Base-by-base conservation (phyloP, 2,888 invertebrate species). In the Odontocerum albicorne region DNA sequence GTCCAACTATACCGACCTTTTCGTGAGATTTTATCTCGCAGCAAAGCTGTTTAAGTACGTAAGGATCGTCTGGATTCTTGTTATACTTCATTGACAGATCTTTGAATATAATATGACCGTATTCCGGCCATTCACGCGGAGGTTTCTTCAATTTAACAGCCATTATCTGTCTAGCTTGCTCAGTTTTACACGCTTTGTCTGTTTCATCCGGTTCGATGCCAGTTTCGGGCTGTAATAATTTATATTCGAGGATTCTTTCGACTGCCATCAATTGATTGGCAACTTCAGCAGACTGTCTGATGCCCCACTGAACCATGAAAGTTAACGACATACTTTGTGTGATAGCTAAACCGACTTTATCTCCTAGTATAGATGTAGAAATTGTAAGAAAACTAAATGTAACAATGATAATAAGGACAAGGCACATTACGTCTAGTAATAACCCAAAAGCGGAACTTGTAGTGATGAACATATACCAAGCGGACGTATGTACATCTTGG, bases 201-300 rank as follows among this genome's bases (percentile, higher is more conserved):
- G 49, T 50, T 10, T 59, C 56, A 33, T 59, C 59, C 3, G 59
- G 53, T 19, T 45, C 56, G n/a, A 56, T 53, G 2, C 59, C 59
- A 15, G 17, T 67, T 63, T 88, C 86, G 0, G 78, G 74, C 1
- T 81, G 73, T n/a, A 94, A 74, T 17, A 79, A 73, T 1, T 85
- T 84, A 70, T 95, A 95, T 66, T 93, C 91, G 8, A 92, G 69
- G 0, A 94, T 85, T 62, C 95, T 76, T 73, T 95, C 94, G 0
- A 94, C 93, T 2, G 88, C 85, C 68, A 86, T 88, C 67, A 90
- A 80, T 64, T 87, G 87, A 55, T 88, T 90, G 4, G 86, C 77
- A 50, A 87, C 84, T 73, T 93, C 92, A 0, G 92, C 90, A 57
- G 89, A 81, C 74, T 92, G 92, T 31, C 92, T 75, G 67, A 93